phyloP scores from a whole-genome alignment of 2,797 vertebrate genomes.

The Anas acuta region DNA sequence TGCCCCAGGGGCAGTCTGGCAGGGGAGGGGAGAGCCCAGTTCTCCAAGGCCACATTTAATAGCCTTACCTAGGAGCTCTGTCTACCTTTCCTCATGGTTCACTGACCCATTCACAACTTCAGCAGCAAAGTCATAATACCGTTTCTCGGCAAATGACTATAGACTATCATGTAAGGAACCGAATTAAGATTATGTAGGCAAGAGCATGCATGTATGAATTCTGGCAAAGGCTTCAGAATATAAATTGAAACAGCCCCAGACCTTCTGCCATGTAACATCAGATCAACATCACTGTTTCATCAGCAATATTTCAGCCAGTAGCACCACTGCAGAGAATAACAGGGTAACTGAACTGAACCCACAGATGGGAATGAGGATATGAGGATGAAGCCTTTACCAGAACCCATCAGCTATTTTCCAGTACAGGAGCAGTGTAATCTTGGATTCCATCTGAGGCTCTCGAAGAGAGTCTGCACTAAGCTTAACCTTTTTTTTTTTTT shows the following conservation, averaged over 20 bases:
- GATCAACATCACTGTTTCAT: background rate
- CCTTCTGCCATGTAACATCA: background rate
- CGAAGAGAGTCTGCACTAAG: background rate
- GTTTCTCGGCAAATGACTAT: background rate
- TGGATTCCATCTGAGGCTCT: background rate
- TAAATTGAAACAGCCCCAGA: background rate
- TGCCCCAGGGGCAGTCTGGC: accelerated
- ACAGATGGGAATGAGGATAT: background rate
- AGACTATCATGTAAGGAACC: background rate
- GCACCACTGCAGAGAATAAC: background rate
- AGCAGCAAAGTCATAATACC: background rate
- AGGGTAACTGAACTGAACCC: background rate
- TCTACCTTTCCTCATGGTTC: background rate
- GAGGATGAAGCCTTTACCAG: background rate
- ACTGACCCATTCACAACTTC: background rate
- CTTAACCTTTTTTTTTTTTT: background rate
- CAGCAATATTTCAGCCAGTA: background rate
- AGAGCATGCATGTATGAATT: background rate
- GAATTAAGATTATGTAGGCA: background rate
- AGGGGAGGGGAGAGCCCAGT: background rate
- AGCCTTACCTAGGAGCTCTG: background rate
- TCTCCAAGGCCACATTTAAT: background rate
- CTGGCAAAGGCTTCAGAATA: background rate
- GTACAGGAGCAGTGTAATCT: background rate
- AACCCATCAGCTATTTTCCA: background rate